Percentiles rank a stretch among this genome's conserved stretches.
Conservation (phyloP, 2,113 vertebrate species). For the Pluvianellus socialis region DNA sequence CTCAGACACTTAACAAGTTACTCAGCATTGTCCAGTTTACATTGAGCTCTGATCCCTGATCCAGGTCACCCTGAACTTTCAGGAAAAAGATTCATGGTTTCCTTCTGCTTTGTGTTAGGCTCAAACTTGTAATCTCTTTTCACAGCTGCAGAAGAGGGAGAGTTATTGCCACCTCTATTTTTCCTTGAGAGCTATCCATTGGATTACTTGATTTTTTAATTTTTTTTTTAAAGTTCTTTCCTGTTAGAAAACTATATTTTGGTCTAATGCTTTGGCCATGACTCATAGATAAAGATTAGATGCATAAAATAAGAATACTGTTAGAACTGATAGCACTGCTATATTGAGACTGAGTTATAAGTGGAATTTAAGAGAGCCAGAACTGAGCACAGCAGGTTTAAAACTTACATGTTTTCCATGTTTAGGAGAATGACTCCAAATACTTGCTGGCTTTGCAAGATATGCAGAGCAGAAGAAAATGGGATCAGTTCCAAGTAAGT, state of each 20-base stretch:
- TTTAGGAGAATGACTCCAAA: slow-evolving; percentile 62
- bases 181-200: background rate
- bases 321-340: background rate
- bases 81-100: background rate
- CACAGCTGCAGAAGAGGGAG: background rate
- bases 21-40: background rate
- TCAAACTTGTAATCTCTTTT: background rate
- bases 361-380: background rate
- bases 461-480: slow-evolving; percentile 39
- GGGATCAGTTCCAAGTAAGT: slow-evolving; percentile 63
- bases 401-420: background rate
- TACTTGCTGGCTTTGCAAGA: slow-evolving; percentile 66
- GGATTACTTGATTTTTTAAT: background rate
- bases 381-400: background rate
- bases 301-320: background rate
- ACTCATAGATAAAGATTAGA: background rate
- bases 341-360: background rate
- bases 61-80: background rate
- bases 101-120: background rate
- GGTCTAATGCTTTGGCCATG: background rate
- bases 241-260: background rate
- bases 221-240: background rate
- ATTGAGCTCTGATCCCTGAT: background rate
- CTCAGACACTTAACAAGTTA: background rate
- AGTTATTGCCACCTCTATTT: background rate